Evolutionary conservation across 2,113 vertebrate genomes (phyloP).

Genomic region (Pseudorhombus dupliciocellatus): DNA sequence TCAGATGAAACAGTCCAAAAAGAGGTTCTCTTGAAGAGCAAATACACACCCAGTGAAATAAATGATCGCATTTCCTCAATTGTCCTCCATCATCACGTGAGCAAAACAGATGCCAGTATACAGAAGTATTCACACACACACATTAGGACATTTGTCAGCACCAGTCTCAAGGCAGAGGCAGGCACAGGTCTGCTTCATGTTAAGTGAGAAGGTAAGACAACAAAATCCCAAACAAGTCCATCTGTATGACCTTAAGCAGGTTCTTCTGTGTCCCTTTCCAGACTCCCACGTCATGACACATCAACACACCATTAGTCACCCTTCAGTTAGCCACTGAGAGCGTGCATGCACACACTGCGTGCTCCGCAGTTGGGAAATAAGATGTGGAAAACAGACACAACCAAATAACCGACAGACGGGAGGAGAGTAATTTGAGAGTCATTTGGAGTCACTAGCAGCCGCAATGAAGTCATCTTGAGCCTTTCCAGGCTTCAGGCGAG

Average conservation of each 20-base stretch:
- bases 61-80: constrained; percentile 12
- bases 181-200: constrained; percentile 42
- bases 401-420: constrained; percentile 50
- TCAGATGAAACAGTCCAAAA: constrained; percentile 17
- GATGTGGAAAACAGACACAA: constrained; percentile 51
- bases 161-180: not conserved
- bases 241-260: constrained; percentile 34
- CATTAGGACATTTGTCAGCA: constrained; percentile 3
- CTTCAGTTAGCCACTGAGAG: constrained; percentile 30
- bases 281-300: constrained; percentile 31
- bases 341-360: not conserved
- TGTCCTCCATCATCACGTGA: constrained; percentile 1
- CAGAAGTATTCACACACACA: not conserved
- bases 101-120: not conserved
- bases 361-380: constrained; percentile 38
- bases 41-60: constrained; percentile 22
- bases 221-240: constrained; percentile 36
- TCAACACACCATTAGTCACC: constrained; percentile 52
- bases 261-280: constrained; percentile 24
- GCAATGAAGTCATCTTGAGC: constrained; percentile 52
- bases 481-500: constrained; percentile 41
- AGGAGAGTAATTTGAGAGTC: constrained; percentile 55
- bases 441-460: constrained; percentile 50
- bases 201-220: constrained; percentile 35
- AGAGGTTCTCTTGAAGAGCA: not conserved